phyloP scores from a whole-genome alignment of 2,888 invertebrate genomes.

The Drosophila birchii region DNA sequence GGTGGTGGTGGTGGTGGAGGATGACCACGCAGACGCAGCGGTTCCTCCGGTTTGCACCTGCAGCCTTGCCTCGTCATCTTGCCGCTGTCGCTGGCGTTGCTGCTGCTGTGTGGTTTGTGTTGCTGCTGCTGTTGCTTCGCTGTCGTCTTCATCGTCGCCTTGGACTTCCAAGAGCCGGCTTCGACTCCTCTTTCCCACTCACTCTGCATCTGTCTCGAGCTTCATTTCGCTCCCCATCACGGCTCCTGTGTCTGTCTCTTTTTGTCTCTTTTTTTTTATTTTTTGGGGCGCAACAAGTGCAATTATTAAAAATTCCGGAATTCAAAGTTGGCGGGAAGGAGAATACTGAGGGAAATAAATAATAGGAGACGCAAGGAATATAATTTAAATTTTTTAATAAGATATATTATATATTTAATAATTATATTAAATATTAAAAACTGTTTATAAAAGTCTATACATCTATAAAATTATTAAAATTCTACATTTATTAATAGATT shows the following conservation, averaged over 20 bases:
- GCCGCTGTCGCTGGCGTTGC: conserved; percentile 53
- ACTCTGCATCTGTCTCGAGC: conserved; percentile 40
- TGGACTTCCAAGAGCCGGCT: conserved; percentile 60
- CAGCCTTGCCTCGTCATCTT: conserved; percentile 80
- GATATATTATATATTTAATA: too few species aligned
- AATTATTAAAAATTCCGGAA: conserved; percentile 81
- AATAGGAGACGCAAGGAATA: background rate
- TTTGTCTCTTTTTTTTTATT: conserved; percentile 41
- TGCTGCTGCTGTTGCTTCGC: conserved; percentile 28
- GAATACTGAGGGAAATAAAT: conserved; percentile 21
- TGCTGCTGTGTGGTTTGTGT: conserved; percentile 6
- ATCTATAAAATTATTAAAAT: background rate
- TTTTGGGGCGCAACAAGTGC: conserved; percentile 75
- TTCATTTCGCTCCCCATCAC: conserved; percentile 15
- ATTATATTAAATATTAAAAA: too few species aligned
- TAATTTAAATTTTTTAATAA: background rate
- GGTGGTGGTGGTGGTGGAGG: conserved; percentile 29
- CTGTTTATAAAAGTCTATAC: too few species aligned
- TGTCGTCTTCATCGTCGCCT: conserved; percentile 80
- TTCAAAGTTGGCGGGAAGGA: conserved; percentile 34
- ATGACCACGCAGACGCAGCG: conserved; percentile 80
- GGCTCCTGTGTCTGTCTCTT: conserved; percentile 39
- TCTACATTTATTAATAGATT: background rate
- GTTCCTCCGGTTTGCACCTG: conserved; percentile 77
- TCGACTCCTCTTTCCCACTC: conserved; percentile 55